Evolutionary conservation across 2,888 invertebrate species (phyloP), one percentile per base, ranked within the genome.

Genomic region (Atethmia centrago): DNA sequence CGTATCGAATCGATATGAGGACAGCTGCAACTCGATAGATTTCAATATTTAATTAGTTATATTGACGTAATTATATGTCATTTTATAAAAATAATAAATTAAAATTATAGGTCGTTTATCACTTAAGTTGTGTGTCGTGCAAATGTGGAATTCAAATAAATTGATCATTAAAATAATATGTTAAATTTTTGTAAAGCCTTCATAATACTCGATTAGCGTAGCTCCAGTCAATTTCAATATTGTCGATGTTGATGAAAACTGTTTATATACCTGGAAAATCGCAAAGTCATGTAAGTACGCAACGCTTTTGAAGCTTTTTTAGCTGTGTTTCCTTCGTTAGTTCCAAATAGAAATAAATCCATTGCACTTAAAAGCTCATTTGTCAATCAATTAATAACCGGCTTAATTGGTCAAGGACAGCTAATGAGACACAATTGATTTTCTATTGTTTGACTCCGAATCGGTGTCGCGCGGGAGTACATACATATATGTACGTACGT

Each of bases 11-110:
- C 71, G 61, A 71, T 82, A 78, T 86, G 74, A 82, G 25, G 75
- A 84, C 87, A 87, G 85, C 77, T 86, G 86, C 58, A 63, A 16
- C 58, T 74, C 61, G 58, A 80, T 74, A 74, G 36, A 71, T 71
- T 80, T 65, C 47, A 73, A 76, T 83, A 76, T 87, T 83, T 76
- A 77, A 77, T 77, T 68, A 72, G 63, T 66, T 61, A 69, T 73
- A 77, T 53, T 79, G 71, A 79, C 72, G 79, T 75, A 74, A 68
- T 74, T 80, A 65, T 59, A 58, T 74, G 36, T 67, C 51, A 45
- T 61, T 58, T 65, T 28, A 61, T 31, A 62, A 77, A 65, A 74
- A 55, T 58, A 7, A 59, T 72, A 47, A 21, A 74, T 70, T 72
- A 12, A 58, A 76, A 65, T 68, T 65, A 4, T 25, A 8, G 28